Base-by-base conservation (phyloP, 92 coral and sea anemone genomes). In the Pocillopora grandis region DNA sequence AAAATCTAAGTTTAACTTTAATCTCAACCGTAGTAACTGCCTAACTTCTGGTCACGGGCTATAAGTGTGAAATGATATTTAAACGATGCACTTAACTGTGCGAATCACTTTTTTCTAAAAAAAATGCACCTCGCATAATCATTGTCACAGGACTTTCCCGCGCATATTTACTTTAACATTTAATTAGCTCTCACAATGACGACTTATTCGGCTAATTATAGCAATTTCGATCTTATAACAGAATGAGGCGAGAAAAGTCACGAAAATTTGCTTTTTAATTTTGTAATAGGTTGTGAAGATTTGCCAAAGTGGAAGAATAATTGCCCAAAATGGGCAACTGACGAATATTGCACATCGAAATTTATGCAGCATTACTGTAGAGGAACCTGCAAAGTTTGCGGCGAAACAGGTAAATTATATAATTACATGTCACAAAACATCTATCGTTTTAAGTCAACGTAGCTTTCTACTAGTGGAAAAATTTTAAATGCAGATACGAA, bases 211-310 rank as follows among this genome's bases (percentile, higher is more conserved):
- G 20, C 23, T 68, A 11, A 33, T 13, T 31, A 23, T 69, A 33
- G 62, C 14, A 10, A 12, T 59, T 59, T 59, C 9, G 10, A 23
- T 19, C 9, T 49, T 68, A 2, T 5, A 36, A 69, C 70, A 68
- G 14, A 33, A 33, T 35, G 9, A 68, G 2, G 14, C 2, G 27
- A 1, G 12, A 64, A 64, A 19, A 66, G 37, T 66, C 18, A 66
- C 71, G 5, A 12, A 0, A 27, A 4, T 35, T 68, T 42, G 73
- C 16, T 33, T 2, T 42, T 3, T 42, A 42, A 42, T 42, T 42
- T 42, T 79, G 35, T 1, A 20, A 66, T 76, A 80, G 84, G 68
- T 31, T 80, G 84, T 33, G 76, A 80, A 31, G 84, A 80, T 68
- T 49, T 67, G n/a, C 85, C 77, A 8, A 81, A 81, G 58, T 81